Base-by-base conservation (phyloP, 2,888 invertebrate species). In the Byasa hedistus region DNA sequence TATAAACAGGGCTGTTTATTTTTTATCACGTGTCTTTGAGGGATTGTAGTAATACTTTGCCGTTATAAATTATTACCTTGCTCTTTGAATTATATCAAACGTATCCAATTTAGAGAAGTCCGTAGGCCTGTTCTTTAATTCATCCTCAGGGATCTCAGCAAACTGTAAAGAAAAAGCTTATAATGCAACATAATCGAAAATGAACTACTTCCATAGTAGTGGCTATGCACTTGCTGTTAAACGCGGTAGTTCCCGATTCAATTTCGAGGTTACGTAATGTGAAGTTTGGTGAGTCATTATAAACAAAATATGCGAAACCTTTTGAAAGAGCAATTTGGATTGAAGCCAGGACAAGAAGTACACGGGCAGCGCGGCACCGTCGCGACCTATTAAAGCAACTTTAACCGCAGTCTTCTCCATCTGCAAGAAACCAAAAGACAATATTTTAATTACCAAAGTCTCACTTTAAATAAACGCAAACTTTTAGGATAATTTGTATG, bases 271-370 rank as follows among this genome's bases (percentile, higher is more conserved):
- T 27, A 27, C 5, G 5, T 27, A 27, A 4, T 5, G 27, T 27
- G 5, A 27, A 27, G 27, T 27, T 27, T 27, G 27, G 27, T 27
- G 3, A 27, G 27, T 4, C 12, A 39, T 12, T 39, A 2, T 39
- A 39, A 0, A 12, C 12, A 12, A 8, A 51, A 51, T 8, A 51
- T 21, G 1, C 21, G 17, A 70, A 70, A 90, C 90, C 76, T 79
- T 85, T 68, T 94, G 94, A 75, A 96, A 92, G 56, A 97, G 92
- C 66, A 99, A 90, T 72, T 96, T 85, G n/a, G 97, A 97, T 84
- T 98, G 98, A 54, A 99, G 80, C 91, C 96, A 98, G 2, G 98
- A 98, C 19, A 98, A 87, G 74, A 98, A 89, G 87, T 97, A 97
- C 15, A 96, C 87, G 0, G 96, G 95, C 61, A 98, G 85, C 0